Evolutionary conservation across 2,888 invertebrate species (phyloP).

Genomic region (Onthophagus sagittarius): DNA sequence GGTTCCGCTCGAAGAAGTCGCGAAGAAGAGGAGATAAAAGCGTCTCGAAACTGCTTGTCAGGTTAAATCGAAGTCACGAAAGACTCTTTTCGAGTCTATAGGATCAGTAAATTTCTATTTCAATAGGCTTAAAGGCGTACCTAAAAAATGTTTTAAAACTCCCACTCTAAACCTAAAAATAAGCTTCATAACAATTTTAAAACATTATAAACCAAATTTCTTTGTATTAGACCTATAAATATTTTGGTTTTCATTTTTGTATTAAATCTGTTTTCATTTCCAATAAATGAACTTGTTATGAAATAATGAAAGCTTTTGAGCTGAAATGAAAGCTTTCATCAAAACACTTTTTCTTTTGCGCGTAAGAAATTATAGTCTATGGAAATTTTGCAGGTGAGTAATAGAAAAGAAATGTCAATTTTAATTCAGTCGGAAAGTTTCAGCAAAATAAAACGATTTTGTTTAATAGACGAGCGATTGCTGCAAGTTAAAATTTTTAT

Average conservation of each 20-base stretch:
- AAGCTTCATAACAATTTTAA: too few species aligned
- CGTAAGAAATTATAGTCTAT: not conserved
- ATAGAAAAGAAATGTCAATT: conserved; percentile 8
- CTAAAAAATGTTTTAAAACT: too few species aligned
- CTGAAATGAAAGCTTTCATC: too few species aligned
- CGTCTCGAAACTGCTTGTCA: not conserved
- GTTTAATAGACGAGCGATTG: too few species aligned
- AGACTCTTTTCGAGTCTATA: not conserved
- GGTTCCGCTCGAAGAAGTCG: not conserved
- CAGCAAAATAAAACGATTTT: too few species aligned
- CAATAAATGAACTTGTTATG: not conserved
- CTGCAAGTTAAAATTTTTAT: too few species aligned
- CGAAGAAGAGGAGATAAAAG: not conserved
- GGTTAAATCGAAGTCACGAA: not conserved
- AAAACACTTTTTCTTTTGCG: too few species aligned
- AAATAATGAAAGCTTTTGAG: not conserved
- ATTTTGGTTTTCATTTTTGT: not conserved
- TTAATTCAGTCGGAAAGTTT: conserved; percentile 9
- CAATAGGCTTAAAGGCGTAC: not conserved
- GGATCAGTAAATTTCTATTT: not conserved
- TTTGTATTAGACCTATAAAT: too few species aligned
- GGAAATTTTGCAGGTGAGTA: conserved; percentile 5
- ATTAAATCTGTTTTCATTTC: not conserved
- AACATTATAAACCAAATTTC: too few species aligned
- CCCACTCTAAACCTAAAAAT: too few species aligned